Evolutionary conservation across 2,797 vertebrate genomes (phyloP).

Genomic region (Okamejei kenojei): DNA sequence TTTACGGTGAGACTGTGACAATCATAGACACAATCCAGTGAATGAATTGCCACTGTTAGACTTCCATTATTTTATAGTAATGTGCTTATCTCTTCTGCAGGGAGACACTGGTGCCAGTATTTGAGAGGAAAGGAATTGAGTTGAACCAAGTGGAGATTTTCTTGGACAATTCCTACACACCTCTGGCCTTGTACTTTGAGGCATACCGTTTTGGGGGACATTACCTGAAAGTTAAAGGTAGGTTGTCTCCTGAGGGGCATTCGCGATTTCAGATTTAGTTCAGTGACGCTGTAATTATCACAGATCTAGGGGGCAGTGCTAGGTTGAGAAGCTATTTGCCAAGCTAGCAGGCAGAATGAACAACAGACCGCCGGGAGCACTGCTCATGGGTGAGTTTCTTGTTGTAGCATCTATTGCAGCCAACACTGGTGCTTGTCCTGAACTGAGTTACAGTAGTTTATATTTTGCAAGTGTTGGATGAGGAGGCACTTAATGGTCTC

Average conservation of each 20-base stretch:
- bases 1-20: no score
- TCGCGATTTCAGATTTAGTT: no score
- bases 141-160: conserved; percentile 76
- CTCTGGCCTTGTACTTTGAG: conserved; percentile 83
- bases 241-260: background rate
- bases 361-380: no score
- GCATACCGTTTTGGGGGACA: conserved; percentile 87
- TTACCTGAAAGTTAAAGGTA: conserved; percentile 91
- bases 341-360: background rate
- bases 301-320: background rate
- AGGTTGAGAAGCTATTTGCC: background rate
- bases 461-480: background rate
- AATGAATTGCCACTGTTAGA: background rate
- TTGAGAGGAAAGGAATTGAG: conserved; percentile 82
- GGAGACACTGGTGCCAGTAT: conserved; percentile 81
- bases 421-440: background rate
- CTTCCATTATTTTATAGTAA: background rate
- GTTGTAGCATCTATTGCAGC: background rate
- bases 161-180: conserved; percentile 92
- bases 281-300: background rate
- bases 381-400: background rate
- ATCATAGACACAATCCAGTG: background rate
- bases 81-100: conserved; percentile 50
- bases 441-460: background rate
- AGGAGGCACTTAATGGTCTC: background rate